A percentile compares a stretch with the other conserved stretches of the same genome.
Evolutionary conservation across 1,140 invertebrate species (phyloP).

Genomic region (Delia radicum): DNA sequence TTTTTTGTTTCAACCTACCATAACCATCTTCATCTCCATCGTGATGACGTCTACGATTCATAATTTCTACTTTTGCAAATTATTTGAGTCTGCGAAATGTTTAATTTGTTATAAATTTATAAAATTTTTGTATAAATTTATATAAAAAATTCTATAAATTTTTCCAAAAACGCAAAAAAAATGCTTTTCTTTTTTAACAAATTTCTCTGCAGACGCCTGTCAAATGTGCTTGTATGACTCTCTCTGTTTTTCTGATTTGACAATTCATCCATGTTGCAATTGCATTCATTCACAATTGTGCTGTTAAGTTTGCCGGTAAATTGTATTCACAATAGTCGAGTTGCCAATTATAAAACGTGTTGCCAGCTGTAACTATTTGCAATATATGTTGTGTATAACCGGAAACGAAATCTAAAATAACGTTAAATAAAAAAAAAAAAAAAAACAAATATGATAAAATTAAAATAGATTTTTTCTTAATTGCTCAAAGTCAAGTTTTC

Average conservation of each 20-base stretch:
- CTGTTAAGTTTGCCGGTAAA: background rate
- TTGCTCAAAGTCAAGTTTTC: too few relatives aligned
- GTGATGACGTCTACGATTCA: slow-evolving; percentile 75
- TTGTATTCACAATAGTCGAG: background rate
- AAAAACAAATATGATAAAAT: too few relatives aligned
- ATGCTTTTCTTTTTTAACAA: slow-evolving; percentile 24
- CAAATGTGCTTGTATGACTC: slow-evolving; percentile 13
- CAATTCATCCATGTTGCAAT: background rate
- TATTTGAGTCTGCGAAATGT: too few relatives aligned
- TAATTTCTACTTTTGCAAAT: slow-evolving; percentile 48
- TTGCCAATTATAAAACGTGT: too few relatives aligned
- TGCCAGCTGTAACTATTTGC: background rate
- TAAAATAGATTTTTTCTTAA: too few relatives aligned
- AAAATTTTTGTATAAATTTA: too few relatives aligned
- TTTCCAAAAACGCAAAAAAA: too few relatives aligned
- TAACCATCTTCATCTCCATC: slow-evolving; percentile 77
- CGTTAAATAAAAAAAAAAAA: too few relatives aligned
- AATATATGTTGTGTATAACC: too few relatives aligned
- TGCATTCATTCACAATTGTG: background rate
- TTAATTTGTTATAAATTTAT: too few relatives aligned
- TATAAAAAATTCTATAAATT: too few relatives aligned
- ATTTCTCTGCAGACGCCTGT: slow-evolving; percentile 32
- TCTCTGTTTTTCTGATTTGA: background rate
- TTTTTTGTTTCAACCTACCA: slow-evolving; percentile 60
- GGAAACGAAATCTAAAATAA: too few relatives aligned